phyloP scores from a whole-genome alignment of 2,888 invertebrate genomes.

The Luperina nickerlii region DNA sequence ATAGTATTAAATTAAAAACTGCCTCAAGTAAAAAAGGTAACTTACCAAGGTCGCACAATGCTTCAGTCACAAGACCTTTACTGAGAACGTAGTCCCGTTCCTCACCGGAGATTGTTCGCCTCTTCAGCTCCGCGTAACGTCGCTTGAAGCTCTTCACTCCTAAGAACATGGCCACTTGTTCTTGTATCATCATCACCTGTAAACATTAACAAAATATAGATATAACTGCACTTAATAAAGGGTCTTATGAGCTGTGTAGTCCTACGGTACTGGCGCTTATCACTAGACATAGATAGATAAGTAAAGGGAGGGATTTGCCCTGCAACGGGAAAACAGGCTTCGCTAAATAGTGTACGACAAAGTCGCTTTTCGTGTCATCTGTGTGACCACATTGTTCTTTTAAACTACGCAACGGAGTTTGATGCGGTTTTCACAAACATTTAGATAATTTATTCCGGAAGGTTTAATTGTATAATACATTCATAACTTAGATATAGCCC shows the following conservation, averaged over 20 bases:
- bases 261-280: background rate
- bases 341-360: background rate
- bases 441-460: background rate
- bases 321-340: background rate
- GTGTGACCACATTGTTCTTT: background rate
- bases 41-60: slow-evolving; percentile 97
- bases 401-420: background rate
- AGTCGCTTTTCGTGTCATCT: background rate
- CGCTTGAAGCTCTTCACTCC: slow-evolving; percentile 99
- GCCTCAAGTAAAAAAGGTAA: background rate
- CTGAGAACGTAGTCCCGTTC: slow-evolving; percentile 97
- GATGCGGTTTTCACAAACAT: background rate
- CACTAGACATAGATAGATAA: background rate
- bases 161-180: slow-evolving; percentile 98
- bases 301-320: background rate
- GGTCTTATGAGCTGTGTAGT: background rate
- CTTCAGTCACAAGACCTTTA: slow-evolving; percentile 95
- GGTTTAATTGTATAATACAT: background rate
- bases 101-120: slow-evolving; percentile 95
- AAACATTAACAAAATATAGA: slow-evolving; percentile 68
- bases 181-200: slow-evolving; percentile 98
- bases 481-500: background rate
- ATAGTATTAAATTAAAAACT: background rate
- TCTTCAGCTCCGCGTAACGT: slow-evolving; percentile 96
- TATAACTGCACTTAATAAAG: slow-evolving; percentile 1